Evolutionary conservation across 2,797 vertebrate genomes (phyloP).

Genomic region (Vultur gryphus): DNA sequence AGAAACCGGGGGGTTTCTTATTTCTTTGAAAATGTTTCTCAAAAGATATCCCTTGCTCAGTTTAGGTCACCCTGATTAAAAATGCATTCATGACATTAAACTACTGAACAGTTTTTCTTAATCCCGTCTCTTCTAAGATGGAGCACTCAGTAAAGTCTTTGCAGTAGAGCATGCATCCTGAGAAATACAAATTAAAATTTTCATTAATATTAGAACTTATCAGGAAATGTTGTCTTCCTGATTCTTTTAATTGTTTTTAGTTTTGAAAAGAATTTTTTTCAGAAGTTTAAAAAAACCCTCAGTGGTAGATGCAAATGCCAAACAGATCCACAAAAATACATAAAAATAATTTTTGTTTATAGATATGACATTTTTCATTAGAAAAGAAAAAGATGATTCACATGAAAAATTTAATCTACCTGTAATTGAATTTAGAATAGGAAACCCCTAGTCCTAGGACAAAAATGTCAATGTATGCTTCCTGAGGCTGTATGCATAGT

Average conservation of each 20-base stretch:
- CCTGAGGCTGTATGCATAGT: not conserved
- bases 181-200: not conserved
- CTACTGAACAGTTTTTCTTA: not conserved
- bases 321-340: not conserved
- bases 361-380: not conserved
- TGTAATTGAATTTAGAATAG: not conserved
- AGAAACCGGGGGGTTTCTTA: not conserved
- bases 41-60: not conserved
- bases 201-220: not conserved
- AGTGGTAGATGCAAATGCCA: not conserved
- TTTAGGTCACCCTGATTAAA: not conserved
- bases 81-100: not conserved
- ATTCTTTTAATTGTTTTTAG: not conserved
- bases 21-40: not conserved
- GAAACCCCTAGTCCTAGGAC: not conserved
- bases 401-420: not conserved
- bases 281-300: not conserved
- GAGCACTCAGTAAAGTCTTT: not conserved
- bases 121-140: not conserved
- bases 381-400: not conserved
- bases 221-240: not conserved
- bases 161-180: not conserved
- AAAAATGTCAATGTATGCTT: not conserved
- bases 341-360: not conserved
- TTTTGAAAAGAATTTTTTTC: not conserved